Percentiles rank a stretch among this genome's conserved stretches.
Evolutionary conservation across 2,888 invertebrate genomes (phyloP).

Genomic region (Oasisia sp.): DNA sequence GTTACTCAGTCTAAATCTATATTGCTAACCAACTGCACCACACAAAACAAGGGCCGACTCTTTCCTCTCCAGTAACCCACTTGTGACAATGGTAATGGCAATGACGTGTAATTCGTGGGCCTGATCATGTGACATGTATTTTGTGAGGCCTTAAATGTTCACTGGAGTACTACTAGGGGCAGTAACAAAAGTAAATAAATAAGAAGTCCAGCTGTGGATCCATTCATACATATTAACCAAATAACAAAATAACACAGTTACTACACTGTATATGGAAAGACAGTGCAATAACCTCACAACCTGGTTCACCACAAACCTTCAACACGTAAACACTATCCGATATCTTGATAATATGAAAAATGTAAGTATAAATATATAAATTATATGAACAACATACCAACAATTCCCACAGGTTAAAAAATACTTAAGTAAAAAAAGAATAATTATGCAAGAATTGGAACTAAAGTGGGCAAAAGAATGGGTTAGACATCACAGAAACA

Average conservation of each 20-base stretch:
- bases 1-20: too few relatives aligned
- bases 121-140: too few relatives aligned
- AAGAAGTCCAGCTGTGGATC: too few relatives aligned
- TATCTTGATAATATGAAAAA: too few relatives aligned
- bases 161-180: too few relatives aligned
- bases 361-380: background rate
- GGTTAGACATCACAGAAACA: background rate
- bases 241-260: background rate
- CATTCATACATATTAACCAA: background rate
- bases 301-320: background rate
- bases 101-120: too few relatives aligned
- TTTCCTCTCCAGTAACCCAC: too few relatives aligned
- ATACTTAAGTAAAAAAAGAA: constrained; percentile 8
- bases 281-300: background rate
- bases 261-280: background rate
- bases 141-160: too few relatives aligned
- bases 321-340: background rate
- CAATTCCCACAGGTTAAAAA: background rate
- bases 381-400: background rate
- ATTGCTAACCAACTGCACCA: too few relatives aligned
- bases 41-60: too few relatives aligned
- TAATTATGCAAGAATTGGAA: background rate
- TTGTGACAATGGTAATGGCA: too few relatives aligned
- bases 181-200: too few relatives aligned
- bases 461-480: background rate